Conservation (phyloP, 1,140 invertebrate genomes). For the Dysdera silvatica region DNA sequence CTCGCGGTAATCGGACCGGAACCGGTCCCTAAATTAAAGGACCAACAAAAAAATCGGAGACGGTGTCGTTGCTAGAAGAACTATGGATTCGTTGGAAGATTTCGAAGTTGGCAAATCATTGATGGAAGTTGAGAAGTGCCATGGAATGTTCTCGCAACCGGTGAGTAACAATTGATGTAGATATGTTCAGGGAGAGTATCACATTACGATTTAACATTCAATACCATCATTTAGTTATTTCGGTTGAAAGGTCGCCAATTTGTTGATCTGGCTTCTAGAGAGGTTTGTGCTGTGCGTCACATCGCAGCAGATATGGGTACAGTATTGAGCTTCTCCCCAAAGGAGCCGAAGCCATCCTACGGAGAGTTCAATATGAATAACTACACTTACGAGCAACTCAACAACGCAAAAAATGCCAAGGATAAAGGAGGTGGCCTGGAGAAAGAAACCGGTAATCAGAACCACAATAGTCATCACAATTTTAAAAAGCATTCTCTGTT, state of each 20-base stretch:
- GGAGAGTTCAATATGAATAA: conserved; percentile 66
- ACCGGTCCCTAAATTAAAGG: too few species aligned
- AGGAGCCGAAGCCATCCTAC: conserved; percentile 54
- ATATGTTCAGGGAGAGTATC: neutral
- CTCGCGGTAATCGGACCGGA: neutral
- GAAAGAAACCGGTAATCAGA: conserved; percentile 45
- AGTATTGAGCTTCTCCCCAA: conserved; percentile 84
- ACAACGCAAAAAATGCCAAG: conserved; percentile 73
- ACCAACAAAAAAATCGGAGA: neutral
- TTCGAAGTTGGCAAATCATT: neutral
- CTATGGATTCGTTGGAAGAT: neutral
- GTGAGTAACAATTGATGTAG: neutral
- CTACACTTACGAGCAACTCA: conserved; percentile 75
- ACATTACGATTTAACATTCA: neutral
- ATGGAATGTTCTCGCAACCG: neutral
- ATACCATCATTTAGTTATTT: neutral
- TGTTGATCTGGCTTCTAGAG: conserved; percentile 17
- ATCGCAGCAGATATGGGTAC: conserved; percentile 65
- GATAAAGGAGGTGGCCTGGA: neutral
- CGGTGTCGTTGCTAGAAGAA: neutral
- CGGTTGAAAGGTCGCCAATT: neutral
- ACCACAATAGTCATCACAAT: conserved; percentile 43
- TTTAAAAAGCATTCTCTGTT: conserved; percentile 90
- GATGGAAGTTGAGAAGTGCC: neutral
- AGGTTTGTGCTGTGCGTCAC: conserved; percentile 16